These are phyloP conservation scores for Daktulosphaira vitifoliae DNA, from an alignment of 1,140 invertebrate species.

Conservation along the genomic window DNA sequence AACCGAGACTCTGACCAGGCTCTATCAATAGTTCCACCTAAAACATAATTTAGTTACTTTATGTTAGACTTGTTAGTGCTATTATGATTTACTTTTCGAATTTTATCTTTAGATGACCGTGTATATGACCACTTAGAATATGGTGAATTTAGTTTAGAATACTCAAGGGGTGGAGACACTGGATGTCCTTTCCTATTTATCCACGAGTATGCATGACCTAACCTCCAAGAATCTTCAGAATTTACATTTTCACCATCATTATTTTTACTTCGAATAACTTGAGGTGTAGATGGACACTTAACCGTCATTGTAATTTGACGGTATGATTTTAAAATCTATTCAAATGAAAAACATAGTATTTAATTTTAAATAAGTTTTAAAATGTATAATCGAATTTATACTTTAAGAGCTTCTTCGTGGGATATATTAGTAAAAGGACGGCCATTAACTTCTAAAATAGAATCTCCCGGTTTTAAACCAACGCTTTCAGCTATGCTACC, in stretches of 20 bases:
- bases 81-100: constrained; percentile 43
- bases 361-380: too few relatives aligned
- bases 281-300: constrained; percentile 52
- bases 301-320: constrained; percentile 79
- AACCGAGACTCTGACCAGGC: constrained; percentile 76
- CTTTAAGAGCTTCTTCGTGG: constrained; percentile 79
- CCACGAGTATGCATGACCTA: constrained; percentile 80
- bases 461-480: constrained; percentile 75
- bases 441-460: constrained; percentile 80
- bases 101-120: constrained; percentile 40
- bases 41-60: constrained; percentile 33
- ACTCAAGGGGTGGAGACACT: constrained; percentile 69
- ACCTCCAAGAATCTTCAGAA: constrained; percentile 48
- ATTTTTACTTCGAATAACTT: constrained; percentile 39
- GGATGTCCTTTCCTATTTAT: constrained; percentile 80
- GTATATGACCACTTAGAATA: constrained; percentile 44
- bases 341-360: background rate
- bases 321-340: constrained; percentile 79
- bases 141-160: constrained; percentile 45
- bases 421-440: constrained; percentile 77
- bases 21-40: constrained; percentile 77
- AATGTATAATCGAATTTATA: constrained; percentile 44
- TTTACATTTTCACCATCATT: constrained; percentile 10
- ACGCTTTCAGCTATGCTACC: constrained; percentile 75
- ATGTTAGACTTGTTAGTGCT: too few relatives aligned